These are phyloP conservation scores for Marmota flaviventris DNA, from an alignment of 2,113 vertebrate genomes.

Conservation along the genomic window DNA sequence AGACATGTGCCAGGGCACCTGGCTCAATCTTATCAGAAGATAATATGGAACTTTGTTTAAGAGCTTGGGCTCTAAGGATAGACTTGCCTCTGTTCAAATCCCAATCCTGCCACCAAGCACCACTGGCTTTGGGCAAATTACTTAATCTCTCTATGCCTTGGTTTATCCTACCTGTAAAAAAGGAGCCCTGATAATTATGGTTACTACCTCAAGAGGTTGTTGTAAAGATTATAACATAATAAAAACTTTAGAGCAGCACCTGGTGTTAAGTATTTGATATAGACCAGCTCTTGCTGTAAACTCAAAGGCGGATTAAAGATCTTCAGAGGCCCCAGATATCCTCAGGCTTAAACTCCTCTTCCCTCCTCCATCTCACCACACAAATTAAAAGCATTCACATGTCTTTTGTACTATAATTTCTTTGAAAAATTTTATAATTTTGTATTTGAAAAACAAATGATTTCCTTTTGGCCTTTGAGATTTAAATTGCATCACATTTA, in stretches of 20 bases:
- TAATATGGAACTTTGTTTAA: background rate
- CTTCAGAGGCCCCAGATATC: background rate
- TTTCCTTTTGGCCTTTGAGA: background rate
- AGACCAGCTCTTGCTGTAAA: background rate
- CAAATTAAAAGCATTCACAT: background rate
- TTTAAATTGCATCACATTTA: background rate
- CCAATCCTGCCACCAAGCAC: constrained; percentile 3
- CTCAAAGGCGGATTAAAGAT: background rate
- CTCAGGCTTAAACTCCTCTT: background rate
- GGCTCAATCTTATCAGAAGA: background rate
- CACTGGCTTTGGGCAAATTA: background rate
- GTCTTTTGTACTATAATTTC: background rate
- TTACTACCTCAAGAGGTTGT: background rate
- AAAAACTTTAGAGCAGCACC: background rate
- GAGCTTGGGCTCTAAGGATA: background rate
- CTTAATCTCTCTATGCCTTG: background rate
- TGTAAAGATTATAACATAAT: background rate
- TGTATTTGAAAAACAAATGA: constrained; percentile 38
- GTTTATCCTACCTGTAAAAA: background rate
- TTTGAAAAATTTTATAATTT: constrained; percentile 3
- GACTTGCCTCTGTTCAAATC: background rate
- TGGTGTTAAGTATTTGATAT: background rate
- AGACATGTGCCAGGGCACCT: too few relatives aligned
- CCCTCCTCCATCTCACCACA: background rate
- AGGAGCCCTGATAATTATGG: background rate